Evolutionary conservation across 2,888 invertebrate species (phyloP), one percentile per base, ranked within the genome.

Genomic region (Euphydryas editha): DNA sequence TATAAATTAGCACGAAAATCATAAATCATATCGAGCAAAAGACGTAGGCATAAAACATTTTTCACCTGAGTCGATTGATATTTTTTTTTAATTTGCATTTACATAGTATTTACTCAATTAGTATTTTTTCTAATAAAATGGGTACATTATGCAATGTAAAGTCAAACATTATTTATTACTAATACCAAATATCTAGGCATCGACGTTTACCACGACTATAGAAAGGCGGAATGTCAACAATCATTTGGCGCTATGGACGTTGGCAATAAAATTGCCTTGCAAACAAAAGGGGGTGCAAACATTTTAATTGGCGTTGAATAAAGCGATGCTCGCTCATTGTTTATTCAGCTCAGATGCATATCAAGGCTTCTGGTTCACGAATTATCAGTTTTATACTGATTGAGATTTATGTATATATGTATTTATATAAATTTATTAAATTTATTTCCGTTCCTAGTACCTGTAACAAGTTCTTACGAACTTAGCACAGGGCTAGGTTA

Each of bases 291-390:
- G 30, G 63, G 58, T 44, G 70, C 68, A 71, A 71, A 71, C 70
- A 71, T 51, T 69, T 69, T 71, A 71, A 71, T 71, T 71, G 68
- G 69, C 66, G 59, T 59, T 61, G 59, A 70, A 70, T 70, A 63
- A 62, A 70, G 66, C 67, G 65, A 60, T 56, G 66, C 66, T 39
- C 63, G 60, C 61, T 66, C 65, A 44, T 65, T 71, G 66, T 68
- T 68, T 64, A 64, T 64, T 51, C 24, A 24, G 51, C 24, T 51
- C 59, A 51, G 30, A 30, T 51, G 51, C 24, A 51, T 51, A 51
- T 51, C 24, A 24, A 51, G 51, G 51, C 51, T 24, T 51, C 24
- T 59, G 64, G 37, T 59, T 58, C 64, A 59, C 49, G 51, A 51
- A 59, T 49, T 64, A 51, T 59, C 30, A 59, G 37, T 59, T 49